These are phyloP conservation scores for Aphidius colemani DNA, from an alignment of 2,888 invertebrate species.

Conservation along the genomic window DNA sequence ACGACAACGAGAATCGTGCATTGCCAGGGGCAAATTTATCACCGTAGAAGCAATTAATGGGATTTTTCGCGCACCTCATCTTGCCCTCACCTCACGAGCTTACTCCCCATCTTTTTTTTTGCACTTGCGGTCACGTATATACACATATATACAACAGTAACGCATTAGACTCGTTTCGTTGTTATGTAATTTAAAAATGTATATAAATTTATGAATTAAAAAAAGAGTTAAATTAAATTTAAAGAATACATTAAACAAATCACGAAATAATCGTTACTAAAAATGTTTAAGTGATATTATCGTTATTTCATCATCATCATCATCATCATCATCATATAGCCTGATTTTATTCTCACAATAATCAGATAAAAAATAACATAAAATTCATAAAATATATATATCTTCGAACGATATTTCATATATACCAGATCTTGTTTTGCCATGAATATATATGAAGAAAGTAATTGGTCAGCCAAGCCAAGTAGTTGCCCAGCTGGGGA, in stretches of 20 bases:
- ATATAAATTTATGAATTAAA: not conserved
- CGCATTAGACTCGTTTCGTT: not conserved
- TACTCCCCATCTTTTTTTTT: conserved; percentile 32
- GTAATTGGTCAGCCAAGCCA: conserved; percentile 19
- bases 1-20: conserved; percentile 47
- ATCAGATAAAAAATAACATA: not conserved
- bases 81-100: conserved; percentile 46
- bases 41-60: conserved; percentile 58
- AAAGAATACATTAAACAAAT: not conserved
- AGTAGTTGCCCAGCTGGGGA: conserved; percentile 2
- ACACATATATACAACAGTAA: not conserved
- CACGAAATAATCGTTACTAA: not conserved
- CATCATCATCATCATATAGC: not conserved
- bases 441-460: conserved; percentile 20
- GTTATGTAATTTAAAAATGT: conserved; percentile 1
- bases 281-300: conserved; percentile 7
- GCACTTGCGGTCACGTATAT: conserved; percentile 26
- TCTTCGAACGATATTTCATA: not conserved
- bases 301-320: not conserved
- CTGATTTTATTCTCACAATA: not conserved
- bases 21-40: conserved; percentile 57
- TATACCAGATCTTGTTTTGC: conserved; percentile 17
- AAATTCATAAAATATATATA: too few species aligned
- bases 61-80: conserved; percentile 45
- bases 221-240: not conserved